A percentile compares a stretch with the other conserved stretches of the same genome.
phyloP scores from a whole-genome alignment of 2,888 invertebrate genomes.

The Sesia bembeciformis region DNA sequence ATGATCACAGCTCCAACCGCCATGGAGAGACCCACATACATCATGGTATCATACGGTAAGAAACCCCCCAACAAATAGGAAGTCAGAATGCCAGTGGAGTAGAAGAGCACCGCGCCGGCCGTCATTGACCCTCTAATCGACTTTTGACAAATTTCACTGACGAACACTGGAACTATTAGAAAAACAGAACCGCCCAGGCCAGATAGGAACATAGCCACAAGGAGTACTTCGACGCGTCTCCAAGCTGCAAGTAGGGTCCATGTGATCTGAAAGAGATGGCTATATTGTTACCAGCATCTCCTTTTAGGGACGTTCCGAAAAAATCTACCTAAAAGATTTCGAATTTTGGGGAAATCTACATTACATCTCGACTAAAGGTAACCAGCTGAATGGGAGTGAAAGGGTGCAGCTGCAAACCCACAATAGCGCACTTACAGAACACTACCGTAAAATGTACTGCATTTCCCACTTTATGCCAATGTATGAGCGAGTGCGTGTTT shows the following conservation, averaged over 20 bases:
- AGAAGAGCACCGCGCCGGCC: slow-evolving; percentile 34
- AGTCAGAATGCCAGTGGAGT: slow-evolving; percentile 37
- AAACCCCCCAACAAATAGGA: slow-evolving; percentile 44
- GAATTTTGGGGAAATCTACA: too few species aligned
- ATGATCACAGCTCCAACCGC: slow-evolving; percentile 21
- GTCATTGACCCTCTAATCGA: slow-evolving; percentile 47
- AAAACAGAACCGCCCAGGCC: slow-evolving; percentile 34
- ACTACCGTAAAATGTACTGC: too few species aligned
- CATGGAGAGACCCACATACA: slow-evolving; percentile 29
- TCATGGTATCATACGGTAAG: slow-evolving; percentile 32
- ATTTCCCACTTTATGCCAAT: too few species aligned
- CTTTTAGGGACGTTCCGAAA: too few species aligned
- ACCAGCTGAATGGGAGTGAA: too few species aligned
- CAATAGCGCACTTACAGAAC: too few species aligned
- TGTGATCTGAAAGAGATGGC: slow-evolving; percentile 25
- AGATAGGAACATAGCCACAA: slow-evolving; percentile 34
- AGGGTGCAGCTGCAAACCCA: too few species aligned
- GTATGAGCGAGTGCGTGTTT: too few species aligned
- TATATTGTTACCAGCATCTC: too few species aligned
- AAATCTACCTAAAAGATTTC: too few species aligned
- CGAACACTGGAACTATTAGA: slow-evolving; percentile 33
- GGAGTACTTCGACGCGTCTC: slow-evolving; percentile 32
- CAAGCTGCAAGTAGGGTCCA: slow-evolving; percentile 34
- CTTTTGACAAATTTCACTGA: slow-evolving; percentile 47
- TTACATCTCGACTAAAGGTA: too few species aligned